Conservation (phyloP, 1,140 invertebrate species). For the Sesamia nonagrioides region DNA sequence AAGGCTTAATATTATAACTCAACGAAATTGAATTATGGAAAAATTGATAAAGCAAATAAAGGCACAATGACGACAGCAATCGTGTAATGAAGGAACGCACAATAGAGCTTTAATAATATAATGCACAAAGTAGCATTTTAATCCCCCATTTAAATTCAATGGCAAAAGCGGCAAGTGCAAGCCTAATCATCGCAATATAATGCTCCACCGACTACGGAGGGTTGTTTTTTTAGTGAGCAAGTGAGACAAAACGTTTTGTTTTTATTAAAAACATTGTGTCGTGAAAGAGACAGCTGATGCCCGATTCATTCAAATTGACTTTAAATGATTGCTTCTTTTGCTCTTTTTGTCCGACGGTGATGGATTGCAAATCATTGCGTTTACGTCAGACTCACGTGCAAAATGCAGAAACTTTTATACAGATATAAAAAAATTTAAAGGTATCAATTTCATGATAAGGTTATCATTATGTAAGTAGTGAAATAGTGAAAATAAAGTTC, state of each 20-base stretch:
- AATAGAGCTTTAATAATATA: slow-evolving; percentile 85
- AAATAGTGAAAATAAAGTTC: no score
- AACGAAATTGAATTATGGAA: not conserved
- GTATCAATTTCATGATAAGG: no score
- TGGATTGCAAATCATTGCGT: slow-evolving; percentile 80
- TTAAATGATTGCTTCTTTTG: slow-evolving; percentile 80
- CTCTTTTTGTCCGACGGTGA: slow-evolving; percentile 80
- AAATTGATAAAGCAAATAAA: slow-evolving; percentile 57
- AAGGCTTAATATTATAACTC: not conserved
- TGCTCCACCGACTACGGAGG: slow-evolving; percentile 76
- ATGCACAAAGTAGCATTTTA: slow-evolving; percentile 78
- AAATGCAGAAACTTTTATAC: not conserved
- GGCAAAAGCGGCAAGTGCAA: slow-evolving; percentile 80
- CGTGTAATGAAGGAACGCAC: slow-evolving; percentile 81
- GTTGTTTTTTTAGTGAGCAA: slow-evolving; percentile 73
- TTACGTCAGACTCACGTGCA: slow-evolving; percentile 55
- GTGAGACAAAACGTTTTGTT: slow-evolving; percentile 57
- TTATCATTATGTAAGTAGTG: no score
- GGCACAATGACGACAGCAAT: slow-evolving; percentile 74
- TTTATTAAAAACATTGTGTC: slow-evolving; percentile 44
- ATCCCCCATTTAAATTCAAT: slow-evolving; percentile 87
- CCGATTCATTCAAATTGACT: slow-evolving; percentile 83
- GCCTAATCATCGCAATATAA: slow-evolving; percentile 87
- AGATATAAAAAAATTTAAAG: no score
- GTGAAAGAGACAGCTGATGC: slow-evolving; percentile 60